Base-by-base conservation (phyloP, 1,140 invertebrate species). In the Drosophila equinoxialis region DNA sequence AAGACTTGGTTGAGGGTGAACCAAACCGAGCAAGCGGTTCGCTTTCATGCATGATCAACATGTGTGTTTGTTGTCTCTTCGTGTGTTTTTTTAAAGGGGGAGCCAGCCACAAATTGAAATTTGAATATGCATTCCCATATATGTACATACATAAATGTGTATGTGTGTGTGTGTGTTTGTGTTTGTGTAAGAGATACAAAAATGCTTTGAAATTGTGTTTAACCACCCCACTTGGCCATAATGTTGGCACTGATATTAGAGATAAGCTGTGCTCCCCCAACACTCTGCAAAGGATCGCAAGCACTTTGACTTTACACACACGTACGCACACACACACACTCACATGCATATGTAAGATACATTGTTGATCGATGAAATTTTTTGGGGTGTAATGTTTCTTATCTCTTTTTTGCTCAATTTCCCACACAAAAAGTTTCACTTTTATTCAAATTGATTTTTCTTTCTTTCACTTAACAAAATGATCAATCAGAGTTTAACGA, bases 21-120 rank as follows among this genome's bases (percentile, higher is more conserved):
- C 48, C 23, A 39, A 39, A 13, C 8, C 37, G 11, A 13, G 7
- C 3, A 30, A 39, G 71, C 57, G 30, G 74, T 74, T 55, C 45
- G 60, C 75, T 77, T 77, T 77, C 75, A 77, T 77, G 68, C 75
- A 77, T 77, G 75, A 77, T 77, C 75, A 77, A 77, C 75, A 77
- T 77, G 75, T 77, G 75, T 77, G 75, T 77, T 77, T 77, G 74
- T 71, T 77, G 77, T 77, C 61, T 71, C 60, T 42, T 13, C 11
- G 30, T 57, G 57, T 57, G 20, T 13, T 62, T 57, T 70, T 57
- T 33, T 10, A 33, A 61, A 33, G 74, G 74, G 74, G 73, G 69
- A 54, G 17, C 11, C 11, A 11, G 11, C 41, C 63, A 60, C 71
- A 68, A 68, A 72, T 74, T 73, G 71, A 61, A 75, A 74, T 75